Percentiles rank a stretch among this genome's conserved stretches.
Evolutionary conservation across 2,888 invertebrate species (phyloP).

Genomic region (Notodonta ziczac): DNA sequence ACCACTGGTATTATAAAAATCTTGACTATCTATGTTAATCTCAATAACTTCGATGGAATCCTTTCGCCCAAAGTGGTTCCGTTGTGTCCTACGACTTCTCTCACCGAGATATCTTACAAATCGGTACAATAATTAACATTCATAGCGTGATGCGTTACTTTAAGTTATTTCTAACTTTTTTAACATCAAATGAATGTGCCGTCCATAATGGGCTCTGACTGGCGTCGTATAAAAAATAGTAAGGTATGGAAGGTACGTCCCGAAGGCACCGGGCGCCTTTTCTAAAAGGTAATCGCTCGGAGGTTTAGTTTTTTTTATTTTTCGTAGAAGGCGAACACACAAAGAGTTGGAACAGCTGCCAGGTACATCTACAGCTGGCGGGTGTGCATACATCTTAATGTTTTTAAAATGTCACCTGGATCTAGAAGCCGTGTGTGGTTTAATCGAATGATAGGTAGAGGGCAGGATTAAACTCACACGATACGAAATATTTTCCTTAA

Average conservation of each 20-base stretch:
- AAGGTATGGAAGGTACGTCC: slow-evolving; percentile 57
- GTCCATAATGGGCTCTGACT: slow-evolving; percentile 64
- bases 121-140: slow-evolving; percentile 49
- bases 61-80: neutral
- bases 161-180: slow-evolving; percentile 52
- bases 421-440: slow-evolving; percentile 5
- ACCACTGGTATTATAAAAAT: neutral
- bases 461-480: too few relatives aligned
- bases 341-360: slow-evolving; percentile 76
- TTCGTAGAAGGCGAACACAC: slow-evolving; percentile 65
- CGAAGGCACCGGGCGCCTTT: slow-evolving; percentile 63
- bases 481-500: too few relatives aligned
- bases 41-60: too few relatives aligned
- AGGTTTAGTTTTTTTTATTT: slow-evolving; percentile 58
- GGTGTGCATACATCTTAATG: slow-evolving; percentile 43
- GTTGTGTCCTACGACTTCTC: neutral
- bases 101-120: slow-evolving; percentile 17
- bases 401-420: slow-evolving; percentile 56
- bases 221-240: slow-evolving; percentile 58
- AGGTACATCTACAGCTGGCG: slow-evolving; percentile 62
- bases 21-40: neutral
- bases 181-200: slow-evolving; percentile 73
- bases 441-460: too few relatives aligned
- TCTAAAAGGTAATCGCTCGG: slow-evolving; percentile 74
- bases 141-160: slow-evolving; percentile 50